Base-by-base conservation (phyloP, 2,888 invertebrate species). In the Archips crataeganus region DNA sequence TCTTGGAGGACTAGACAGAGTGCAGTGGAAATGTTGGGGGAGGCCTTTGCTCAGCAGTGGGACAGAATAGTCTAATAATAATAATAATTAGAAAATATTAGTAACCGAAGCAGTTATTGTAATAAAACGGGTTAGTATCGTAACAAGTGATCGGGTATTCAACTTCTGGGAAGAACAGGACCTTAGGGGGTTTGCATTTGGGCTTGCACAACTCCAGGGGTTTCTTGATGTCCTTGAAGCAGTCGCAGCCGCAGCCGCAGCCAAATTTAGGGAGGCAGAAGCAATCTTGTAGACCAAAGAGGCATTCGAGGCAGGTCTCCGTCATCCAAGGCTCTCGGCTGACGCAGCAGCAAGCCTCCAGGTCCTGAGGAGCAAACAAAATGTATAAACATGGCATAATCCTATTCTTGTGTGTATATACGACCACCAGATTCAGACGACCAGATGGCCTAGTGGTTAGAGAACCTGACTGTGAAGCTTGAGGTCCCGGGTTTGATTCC, bases 151-250 rank as follows among this genome's bases (percentile, higher is more conserved):
- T 65, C 0, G 92, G 91, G 63, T 91, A 92, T 11, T 84, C 84
- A 0, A 91, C 91, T 74, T 90, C 90, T 0, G 92, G 91, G 77
- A 86, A 92, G 72, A 88, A 87, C 2, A 88, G 76, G 0, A 80
- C 79, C 81, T 4, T 80, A 45, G 74, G 68, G 39, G 57, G 32
- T 57, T 79, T 72, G 51, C 60, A 70, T 11, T 73, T 77, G 0
- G 63, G 70, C 9, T 77, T 77, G 75, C 82, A 85, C 1, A 70
- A 11, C 11, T 80, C 65, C 9, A 63, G 36, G 0, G 74, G 74
- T 60, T 84, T 78, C 49, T 72, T 68, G 9, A 81, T 80, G 66
- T 84, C 81, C 65, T 78, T 81, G 76, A 76, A 82, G 74, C 85
- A 85, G 13, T 77, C 76, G 77, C 80, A 54, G 2, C 54, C 54